Evolutionary conservation across 2,113 vertebrate species (phyloP).

Genomic region (Pollachius pollachius): DNA sequence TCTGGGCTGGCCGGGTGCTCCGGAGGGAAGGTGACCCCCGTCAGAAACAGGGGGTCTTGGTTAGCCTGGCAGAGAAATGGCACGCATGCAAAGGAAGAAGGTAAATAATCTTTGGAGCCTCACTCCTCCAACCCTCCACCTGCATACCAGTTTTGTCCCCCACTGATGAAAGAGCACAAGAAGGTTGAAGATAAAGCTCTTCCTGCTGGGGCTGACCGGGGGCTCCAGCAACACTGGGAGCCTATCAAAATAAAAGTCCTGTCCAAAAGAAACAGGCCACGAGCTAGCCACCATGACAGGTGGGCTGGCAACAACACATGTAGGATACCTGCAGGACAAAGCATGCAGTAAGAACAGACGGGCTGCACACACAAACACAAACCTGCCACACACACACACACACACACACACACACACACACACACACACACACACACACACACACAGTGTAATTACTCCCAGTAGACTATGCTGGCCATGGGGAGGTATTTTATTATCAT

Average conservation of each 20-base stretch:
- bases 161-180: constrained; percentile 24
- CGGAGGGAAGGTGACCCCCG: constrained; percentile 90
- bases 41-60: constrained; percentile 94
- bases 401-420: constrained; percentile 3
- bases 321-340: constrained; percentile 30
- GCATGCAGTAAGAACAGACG: constrained; percentile 34
- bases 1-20: constrained; percentile 89
- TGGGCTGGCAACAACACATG: constrained; percentile 21
- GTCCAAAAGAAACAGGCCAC: constrained; percentile 25
- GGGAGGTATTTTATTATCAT: too few species aligned
- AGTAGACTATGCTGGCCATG: neutral
- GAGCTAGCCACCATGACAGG: constrained; percentile 20
- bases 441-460: neutral
- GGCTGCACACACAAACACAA: constrained; percentile 25
- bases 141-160: constrained; percentile 1
- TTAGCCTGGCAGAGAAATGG: constrained; percentile 82
- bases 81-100: constrained; percentile 38
- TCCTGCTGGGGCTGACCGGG: constrained; percentile 38
- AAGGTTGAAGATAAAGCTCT: constrained; percentile 37
- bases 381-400: constrained; percentile 4
- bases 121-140: constrained; percentile 21
- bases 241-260: constrained; percentile 16
- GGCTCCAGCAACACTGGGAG: constrained; percentile 39
- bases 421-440: constrained; percentile 5
- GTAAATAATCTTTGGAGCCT: constrained; percentile 39